Conservation (phyloP, 2,888 invertebrate species). For the Coenonympha arcania region DNA sequence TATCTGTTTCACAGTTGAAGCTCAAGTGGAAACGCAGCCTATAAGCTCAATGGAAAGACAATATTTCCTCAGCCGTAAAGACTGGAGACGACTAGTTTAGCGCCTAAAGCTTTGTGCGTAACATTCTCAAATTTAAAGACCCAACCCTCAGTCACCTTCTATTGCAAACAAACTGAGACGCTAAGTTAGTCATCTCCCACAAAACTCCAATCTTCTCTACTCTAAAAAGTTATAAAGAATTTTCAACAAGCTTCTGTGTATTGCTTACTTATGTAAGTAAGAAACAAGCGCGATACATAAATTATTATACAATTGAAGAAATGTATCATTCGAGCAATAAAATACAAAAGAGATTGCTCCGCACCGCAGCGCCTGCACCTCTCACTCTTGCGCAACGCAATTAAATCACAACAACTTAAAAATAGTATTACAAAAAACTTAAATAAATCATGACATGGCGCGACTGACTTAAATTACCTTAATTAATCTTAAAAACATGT, state of each 20-base stretch:
- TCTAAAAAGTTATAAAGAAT: not conserved
- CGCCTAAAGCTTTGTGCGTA: constrained; percentile 17
- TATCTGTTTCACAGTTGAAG: no score
- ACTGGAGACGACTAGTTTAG: constrained; percentile 2
- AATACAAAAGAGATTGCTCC: constrained; percentile 13
- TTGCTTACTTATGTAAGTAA: constrained; percentile 19
- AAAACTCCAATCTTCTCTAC: not conserved
- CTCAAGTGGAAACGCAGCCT: no score
- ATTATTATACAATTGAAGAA: constrained; percentile 13
- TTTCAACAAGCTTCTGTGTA: constrained; percentile 2
- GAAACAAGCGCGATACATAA: constrained; percentile 17
- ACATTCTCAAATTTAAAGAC: not conserved
- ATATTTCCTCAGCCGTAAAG: no score
- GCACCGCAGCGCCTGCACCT: constrained; percentile 21
- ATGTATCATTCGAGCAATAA: constrained; percentile 14
- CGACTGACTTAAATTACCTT: constrained; percentile 66
- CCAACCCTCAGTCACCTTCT: no score
- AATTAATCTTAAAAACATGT: constrained; percentile 39
- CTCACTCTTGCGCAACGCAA: constrained; percentile 33
- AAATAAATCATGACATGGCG: constrained; percentile 63
- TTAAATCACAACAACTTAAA: constrained; percentile 45
- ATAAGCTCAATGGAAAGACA: no score
- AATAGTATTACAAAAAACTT: constrained; percentile 40
- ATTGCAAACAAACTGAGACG: not conserved
- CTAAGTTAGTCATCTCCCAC: not conserved